Base-by-base conservation (phyloP, 2,888 invertebrate species). In the Drosophila atripex region DNA sequence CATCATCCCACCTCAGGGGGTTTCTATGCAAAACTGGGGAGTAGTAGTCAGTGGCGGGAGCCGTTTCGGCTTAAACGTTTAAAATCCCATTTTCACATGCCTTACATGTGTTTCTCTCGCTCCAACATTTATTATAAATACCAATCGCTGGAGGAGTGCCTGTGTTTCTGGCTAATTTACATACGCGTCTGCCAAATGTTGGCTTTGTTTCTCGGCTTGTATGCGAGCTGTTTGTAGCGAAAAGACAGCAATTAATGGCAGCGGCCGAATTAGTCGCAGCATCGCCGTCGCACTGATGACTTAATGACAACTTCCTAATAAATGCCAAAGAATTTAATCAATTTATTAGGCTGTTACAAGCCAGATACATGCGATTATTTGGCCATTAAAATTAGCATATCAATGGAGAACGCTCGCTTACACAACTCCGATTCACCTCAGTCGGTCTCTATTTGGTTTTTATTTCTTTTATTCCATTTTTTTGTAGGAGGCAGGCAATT, bases 221-320 rank as follows among this genome's bases (percentile, higher is more conserved):
- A 28, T 49, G 50, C 70, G 80, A 80, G 86, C 77, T 86, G 84
- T 70, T 77, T 84, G 70, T 82, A 35, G n/a, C 83, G 66, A 71
- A 21, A 21, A 59, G 54, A 59, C 73, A 70, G 55, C 83, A 83
- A 84, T 83, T 83, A 86, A 83, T 83, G 57, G 84, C 84, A 71
- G 65, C 73, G 72, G 76, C 78, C 78, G 80, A 80, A 80, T 80
- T 79, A 74, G 74, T 69, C 45, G 70, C 60, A 50, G 72, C 74
- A 59, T 50, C 59, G 51, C 28, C 68, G 51, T 45, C 50, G 43
- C 51, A 60, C 58, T 71, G 82, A 82, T 73, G 86, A 70, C 86
- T 82, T 82, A 82, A 82, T 82, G 86, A 84, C 86, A 80, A 82
- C 82, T 86, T 80, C 78, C 80, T 86, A 83, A 84, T 77, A 73